Percentiles rank a stretch among this genome's conserved stretches.
phyloP scores from a whole-genome alignment of 2,888 invertebrate genomes.

The Herminia tarsipennalis region DNA sequence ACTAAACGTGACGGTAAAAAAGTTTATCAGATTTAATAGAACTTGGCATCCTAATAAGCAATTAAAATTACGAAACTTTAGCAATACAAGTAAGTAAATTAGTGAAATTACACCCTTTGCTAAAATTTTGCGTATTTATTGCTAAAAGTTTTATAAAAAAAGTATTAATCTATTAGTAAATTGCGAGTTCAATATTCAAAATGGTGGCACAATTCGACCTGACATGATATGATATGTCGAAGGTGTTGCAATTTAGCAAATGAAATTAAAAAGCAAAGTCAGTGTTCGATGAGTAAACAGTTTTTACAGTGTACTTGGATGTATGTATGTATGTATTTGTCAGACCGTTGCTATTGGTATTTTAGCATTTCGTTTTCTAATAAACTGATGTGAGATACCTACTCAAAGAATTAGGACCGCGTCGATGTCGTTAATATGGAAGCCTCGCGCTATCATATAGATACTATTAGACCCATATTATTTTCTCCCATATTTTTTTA shows the following conservation, averaged over 20 bases:
- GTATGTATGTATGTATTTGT: neutral
- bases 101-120: too few species aligned
- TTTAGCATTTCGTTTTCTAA: neutral
- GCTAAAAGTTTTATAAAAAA: conserved; percentile 27
- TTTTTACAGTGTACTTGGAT: conserved; percentile 10
- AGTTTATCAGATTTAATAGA: too few species aligned
- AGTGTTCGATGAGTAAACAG: conserved; percentile 33
- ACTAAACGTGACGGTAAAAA: too few species aligned
- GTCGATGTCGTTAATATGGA: conserved; percentile 17
- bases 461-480: too few species aligned
- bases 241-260: conserved; percentile 41
- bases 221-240: conserved; percentile 31
- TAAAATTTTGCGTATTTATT: too few species aligned
- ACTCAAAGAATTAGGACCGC: neutral
- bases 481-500: too few species aligned
- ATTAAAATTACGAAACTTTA: too few species aligned
- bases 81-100: too few species aligned
- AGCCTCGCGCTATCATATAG: neutral
- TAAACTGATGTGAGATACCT: neutral
- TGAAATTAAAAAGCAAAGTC: conserved; percentile 39
- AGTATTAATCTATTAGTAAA: conserved; percentile 35
- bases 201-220: conserved; percentile 12
- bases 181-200: conserved; percentile 14
- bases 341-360: too few species aligned
- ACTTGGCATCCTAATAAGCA: too few species aligned